A percentile compares a stretch with the other conserved stretches of the same genome.
These are phyloP conservation scores for Arctia plantaginis DNA, from an alignment of 2,888 invertebrate species.

Conservation along the genomic window DNA sequence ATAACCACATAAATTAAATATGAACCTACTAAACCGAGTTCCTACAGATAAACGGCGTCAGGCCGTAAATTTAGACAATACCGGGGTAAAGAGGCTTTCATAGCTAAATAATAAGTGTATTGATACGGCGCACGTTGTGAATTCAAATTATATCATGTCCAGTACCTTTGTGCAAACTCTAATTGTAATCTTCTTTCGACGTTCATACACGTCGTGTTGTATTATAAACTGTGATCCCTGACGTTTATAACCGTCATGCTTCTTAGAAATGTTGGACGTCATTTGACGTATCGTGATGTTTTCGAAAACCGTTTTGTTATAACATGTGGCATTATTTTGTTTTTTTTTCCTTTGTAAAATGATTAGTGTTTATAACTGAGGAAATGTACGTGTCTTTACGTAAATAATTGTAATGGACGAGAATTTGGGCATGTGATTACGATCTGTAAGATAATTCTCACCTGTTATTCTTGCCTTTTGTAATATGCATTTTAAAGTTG, in stretches of 20 bases:
- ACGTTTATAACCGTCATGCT: conserved; percentile 28
- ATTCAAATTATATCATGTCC: conserved; percentile 46
- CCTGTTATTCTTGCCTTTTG: not conserved
- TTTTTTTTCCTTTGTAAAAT: not conserved
- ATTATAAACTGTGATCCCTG: conserved; percentile 20
- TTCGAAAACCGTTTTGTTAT: conserved; percentile 6
- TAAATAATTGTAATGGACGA: not conserved
- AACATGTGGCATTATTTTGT: not conserved
- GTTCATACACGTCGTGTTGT: conserved; percentile 23
- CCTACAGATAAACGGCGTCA: not conserved
- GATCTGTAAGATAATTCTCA: not conserved
- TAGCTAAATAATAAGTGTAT: conserved; percentile 50
- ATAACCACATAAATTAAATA: not conserved
- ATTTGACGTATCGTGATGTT: conserved; percentile 15
- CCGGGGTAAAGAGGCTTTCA: conserved; percentile 40
- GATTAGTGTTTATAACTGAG: not conserved
- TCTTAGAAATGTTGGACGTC: conserved; percentile 16
- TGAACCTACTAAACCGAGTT: not conserved
- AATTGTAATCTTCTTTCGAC: conserved; percentile 34
- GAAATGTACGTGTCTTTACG: not conserved
- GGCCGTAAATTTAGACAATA: conserved; percentile 47
- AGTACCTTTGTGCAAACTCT: conserved; percentile 35
- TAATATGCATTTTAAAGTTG: not conserved
- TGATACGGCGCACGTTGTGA: conserved; percentile 44
- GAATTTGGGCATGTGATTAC: not conserved